Evolutionary conservation across 2,113 vertebrate species (phyloP).

Genomic region (Pristiophorus japonicus): DNA sequence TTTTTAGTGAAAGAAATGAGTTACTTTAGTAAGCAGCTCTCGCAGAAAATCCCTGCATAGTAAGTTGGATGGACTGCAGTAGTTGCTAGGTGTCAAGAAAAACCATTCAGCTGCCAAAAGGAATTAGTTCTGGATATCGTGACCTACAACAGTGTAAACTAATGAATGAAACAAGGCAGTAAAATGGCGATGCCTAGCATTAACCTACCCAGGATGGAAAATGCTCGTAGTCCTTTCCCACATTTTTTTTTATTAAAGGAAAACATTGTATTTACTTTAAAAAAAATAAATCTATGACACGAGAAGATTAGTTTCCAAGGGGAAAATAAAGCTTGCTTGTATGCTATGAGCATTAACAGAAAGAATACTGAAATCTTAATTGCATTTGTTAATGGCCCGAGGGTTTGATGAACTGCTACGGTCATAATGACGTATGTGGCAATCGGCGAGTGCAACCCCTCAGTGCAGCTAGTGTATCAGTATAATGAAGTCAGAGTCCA

Average conservation of each 20-base stretch:
- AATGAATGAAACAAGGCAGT: constrained; percentile 41
- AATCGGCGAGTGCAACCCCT: background rate
- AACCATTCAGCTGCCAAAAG: constrained; percentile 46
- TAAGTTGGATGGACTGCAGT: constrained; percentile 28
- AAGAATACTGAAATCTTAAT: constrained; percentile 19
- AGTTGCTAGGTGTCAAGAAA: constrained; percentile 40
- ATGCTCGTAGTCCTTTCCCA: background rate
- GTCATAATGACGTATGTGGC: background rate
- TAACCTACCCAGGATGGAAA: constrained; percentile 23
- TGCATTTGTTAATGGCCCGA: background rate
- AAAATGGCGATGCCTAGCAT: constrained; percentile 38
- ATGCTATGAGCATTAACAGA: background rate
- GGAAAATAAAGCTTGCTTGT: background rate
- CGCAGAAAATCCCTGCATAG: background rate
- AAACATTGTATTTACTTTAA: background rate
- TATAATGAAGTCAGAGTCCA: background rate
- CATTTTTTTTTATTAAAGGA: background rate
- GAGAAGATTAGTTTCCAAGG: background rate
- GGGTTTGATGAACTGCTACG: background rate
- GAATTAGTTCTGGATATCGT: constrained; percentile 48
- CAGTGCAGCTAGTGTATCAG: background rate
- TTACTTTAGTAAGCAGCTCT: background rate
- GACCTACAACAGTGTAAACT: constrained; percentile 40
- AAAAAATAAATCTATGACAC: background rate
- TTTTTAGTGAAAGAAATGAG: background rate